Evolutionary conservation across 2,888 invertebrate species (phyloP), one percentile per base, ranked within the genome.

Genomic region (Thysanoteuthis rhombus): DNA sequence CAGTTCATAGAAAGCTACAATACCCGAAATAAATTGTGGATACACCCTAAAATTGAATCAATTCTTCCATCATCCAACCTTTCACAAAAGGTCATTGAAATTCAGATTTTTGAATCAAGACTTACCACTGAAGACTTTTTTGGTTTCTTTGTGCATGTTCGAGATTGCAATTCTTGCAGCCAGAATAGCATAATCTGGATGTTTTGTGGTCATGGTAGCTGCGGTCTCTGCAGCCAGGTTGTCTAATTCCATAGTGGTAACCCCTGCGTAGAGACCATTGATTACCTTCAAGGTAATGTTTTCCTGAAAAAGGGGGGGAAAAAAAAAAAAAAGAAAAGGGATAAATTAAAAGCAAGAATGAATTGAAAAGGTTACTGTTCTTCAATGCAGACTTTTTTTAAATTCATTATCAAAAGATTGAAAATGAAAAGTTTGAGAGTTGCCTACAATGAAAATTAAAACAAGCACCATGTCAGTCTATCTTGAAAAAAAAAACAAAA

Each of bases 171-270:
- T 98, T 95, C 99, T 98, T 32, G 97, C 98, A 36, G 98, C 98
- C 4, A 98, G 97, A 47, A 97, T 96, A 75, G 97, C 99, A 97
- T 99, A 99, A 97, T 99, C 99, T 0, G 99, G 99, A 97, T 99
- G 99, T 96, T 98, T 98, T 6, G 99, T 99, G 0, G 99, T 99
- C 98, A 99, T 98, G 52, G 99, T 99, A 28, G 99, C 99, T n/a
- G 99, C 99, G 90, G 99, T 99, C 97, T 99, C 99, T 0, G 99
- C 99, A 92, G 99, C 99, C 94, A 99, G 97, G 97, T 99, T 99
- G 97, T 99, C 99, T 95, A 99, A 97, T 97, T 99, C 99, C 38
- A 99, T 98, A 0, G 99, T 99, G 19, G 99, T 99, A 2, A 99
- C 99, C 32, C 99, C 99, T 94, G 98, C 98, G 97, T 99, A 99